phyloP scores from a whole-genome alignment of 2,797 vertebrate species.

The Sarcophilus harrisii region DNA sequence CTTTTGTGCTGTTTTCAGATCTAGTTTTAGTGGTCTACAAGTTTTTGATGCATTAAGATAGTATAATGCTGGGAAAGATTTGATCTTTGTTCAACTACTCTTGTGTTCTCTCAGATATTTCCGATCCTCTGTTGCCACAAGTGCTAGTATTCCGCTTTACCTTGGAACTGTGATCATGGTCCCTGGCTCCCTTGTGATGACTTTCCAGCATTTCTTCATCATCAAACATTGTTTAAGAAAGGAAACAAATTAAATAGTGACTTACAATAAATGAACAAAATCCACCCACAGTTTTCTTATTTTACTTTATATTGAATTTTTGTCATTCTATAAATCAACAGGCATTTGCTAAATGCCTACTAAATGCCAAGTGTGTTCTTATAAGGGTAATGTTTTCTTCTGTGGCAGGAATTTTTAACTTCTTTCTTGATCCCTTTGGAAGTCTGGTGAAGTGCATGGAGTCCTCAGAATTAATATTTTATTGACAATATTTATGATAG shows the following conservation, averaged over 20 bases:
- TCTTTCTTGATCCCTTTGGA: not conserved
- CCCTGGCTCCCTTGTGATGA: not conserved
- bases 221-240: not conserved
- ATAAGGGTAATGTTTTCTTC: not conserved
- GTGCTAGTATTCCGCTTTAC: not conserved
- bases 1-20: no score
- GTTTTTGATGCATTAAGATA: no score
- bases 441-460: not conserved
- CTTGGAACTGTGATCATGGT: not conserved
- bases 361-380: not conserved
- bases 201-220: not conserved
- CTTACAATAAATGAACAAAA: not conserved
- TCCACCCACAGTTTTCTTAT: not conserved
- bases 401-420: not conserved
- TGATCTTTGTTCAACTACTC: no score
- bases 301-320: not conserved
- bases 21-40: no score
- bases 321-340: not conserved
- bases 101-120: no score
- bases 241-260: not conserved
- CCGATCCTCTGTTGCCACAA: not conserved
- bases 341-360: not conserved
- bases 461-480: not conserved
- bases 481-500: not conserved
- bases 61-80: no score